phyloP scores from a whole-genome alignment of 1,140 invertebrate genomes.

The Globodera ellingtonae region DNA sequence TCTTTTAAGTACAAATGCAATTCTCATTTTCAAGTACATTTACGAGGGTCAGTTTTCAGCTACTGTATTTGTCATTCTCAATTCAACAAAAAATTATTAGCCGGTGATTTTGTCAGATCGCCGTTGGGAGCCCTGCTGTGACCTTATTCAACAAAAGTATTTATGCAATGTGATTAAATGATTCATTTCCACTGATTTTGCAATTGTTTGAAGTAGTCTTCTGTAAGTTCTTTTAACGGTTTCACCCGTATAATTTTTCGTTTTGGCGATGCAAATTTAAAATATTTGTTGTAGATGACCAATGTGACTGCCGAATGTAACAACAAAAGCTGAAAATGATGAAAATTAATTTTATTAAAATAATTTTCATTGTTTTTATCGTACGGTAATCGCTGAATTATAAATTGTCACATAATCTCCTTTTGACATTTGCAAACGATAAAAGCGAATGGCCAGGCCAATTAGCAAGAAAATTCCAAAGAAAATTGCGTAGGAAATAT shows the following conservation, averaged over 20 bases:
- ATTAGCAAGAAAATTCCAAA: constrained; percentile 4
- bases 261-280: background rate
- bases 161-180: too few species aligned
- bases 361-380: background rate
- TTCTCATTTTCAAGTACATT: too few species aligned
- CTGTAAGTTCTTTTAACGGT: background rate
- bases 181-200: background rate
- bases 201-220: background rate
- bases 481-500: constrained; percentile 21
- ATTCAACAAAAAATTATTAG: too few species aligned
- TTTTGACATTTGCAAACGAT: background rate
- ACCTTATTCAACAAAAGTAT: too few species aligned
- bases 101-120: too few species aligned
- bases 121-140: too few species aligned
- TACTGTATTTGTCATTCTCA: too few species aligned
- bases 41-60: too few species aligned
- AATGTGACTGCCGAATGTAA: constrained; percentile 16
- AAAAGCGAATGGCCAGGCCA: background rate
- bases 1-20: too few species aligned
- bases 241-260: background rate
- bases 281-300: constrained; percentile 13
- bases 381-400: background rate
- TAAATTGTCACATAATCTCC: constrained; percentile 11
- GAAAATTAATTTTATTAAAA: background rate
- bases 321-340: constrained; percentile 7